Base-by-base conservation (phyloP, 2,113 vertebrate genomes). In the Helogale parvula region DNA sequence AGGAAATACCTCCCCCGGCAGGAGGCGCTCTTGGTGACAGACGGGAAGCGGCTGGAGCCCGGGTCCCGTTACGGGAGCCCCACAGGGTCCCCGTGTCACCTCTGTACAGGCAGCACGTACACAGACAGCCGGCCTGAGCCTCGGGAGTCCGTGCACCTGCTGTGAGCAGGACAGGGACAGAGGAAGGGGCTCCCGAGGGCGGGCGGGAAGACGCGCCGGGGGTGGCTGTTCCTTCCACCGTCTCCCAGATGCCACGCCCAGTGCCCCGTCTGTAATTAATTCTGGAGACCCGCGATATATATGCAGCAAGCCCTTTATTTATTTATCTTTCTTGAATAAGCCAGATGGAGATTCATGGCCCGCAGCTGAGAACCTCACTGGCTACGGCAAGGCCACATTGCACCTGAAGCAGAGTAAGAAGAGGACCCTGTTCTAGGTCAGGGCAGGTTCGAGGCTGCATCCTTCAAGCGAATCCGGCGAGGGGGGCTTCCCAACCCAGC, bases 1-100 rank as follows among this genome's bases (percentile, higher is more conserved):
- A 25, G 38, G 3, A 33, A 50, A 33, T 12, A 5, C 4, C 31
- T 27, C 10, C 1, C 8, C 27, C 50, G 0, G 0, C 10, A 7
- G 14, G 27, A 21, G 5, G 10, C 33, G 38, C 66, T 41, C 69
- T 66, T 23, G 27, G n/a, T 25, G 57, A 74, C 80, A 17, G 38
- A 66, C 80, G 14, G 50, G 38, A 33, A 10, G 54, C 1, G 23
- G 33, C n/a, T 45, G n/a, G 31, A 47, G 12, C 29, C 41, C 8
- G 35, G 5, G 21, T n/a, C 16, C 35, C 71, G 8, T 17, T 19
- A 1, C 12, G 16, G 47, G 38, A 74, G 45, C 35, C 19, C 17
- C 2, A 6, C 29, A 2, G 2, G 29, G 7, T 8, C n/a, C 47
- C 63, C 16, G 27, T 17, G 47, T 31, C 17, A 13, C 14, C 21